Percentiles rank a stretch among this genome's conserved stretches.
Conservation (phyloP, 2,888 invertebrate genomes). For the Isotomurus palustris region DNA sequence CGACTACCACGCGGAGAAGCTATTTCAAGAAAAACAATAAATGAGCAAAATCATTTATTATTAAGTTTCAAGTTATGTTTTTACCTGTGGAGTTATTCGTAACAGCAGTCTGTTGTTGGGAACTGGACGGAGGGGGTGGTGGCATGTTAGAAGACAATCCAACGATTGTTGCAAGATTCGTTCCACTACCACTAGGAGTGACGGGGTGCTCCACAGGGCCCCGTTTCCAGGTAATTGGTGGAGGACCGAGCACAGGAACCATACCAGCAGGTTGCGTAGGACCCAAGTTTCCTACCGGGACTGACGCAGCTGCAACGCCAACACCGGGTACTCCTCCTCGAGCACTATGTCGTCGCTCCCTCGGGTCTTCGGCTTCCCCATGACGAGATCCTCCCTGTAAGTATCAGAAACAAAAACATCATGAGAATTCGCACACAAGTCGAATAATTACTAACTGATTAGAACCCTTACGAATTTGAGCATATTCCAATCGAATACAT, state of each 20-base stretch:
- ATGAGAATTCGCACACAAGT: background rate
- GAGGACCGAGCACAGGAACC: background rate
- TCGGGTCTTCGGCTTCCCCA: constrained; percentile 53
- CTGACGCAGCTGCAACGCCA: constrained; percentile 19
- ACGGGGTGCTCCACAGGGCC: constrained; percentile 28
- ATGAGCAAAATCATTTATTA: background rate
- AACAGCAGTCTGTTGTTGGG: constrained; percentile 26
- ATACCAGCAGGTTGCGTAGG: background rate
- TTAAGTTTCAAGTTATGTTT: background rate
- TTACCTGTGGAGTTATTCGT: constrained; percentile 37
- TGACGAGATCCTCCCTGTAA: constrained; percentile 53
- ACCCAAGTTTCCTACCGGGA: background rate
- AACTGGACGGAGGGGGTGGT: constrained; percentile 40
- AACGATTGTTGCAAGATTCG: constrained; percentile 39
- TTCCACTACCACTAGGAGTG: constrained; percentile 43
- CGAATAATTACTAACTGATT: background rate
- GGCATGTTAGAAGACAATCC: constrained; percentile 28
- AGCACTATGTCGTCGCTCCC: constrained; percentile 48
- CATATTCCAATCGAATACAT: constrained; percentile 99
- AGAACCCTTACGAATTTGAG: constrained; percentile 73
- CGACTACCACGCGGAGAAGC: constrained; percentile 39
- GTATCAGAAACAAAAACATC: background rate
- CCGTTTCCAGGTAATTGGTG: too few species aligned
- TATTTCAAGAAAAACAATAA: constrained; percentile 5
- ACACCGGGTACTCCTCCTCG: constrained; percentile 37